Percentiles rank a stretch among this genome's conserved stretches.
These are phyloP conservation scores for Serinus canaria DNA, from an alignment of 2,113 vertebrate species.

Conservation along the genomic window DNA sequence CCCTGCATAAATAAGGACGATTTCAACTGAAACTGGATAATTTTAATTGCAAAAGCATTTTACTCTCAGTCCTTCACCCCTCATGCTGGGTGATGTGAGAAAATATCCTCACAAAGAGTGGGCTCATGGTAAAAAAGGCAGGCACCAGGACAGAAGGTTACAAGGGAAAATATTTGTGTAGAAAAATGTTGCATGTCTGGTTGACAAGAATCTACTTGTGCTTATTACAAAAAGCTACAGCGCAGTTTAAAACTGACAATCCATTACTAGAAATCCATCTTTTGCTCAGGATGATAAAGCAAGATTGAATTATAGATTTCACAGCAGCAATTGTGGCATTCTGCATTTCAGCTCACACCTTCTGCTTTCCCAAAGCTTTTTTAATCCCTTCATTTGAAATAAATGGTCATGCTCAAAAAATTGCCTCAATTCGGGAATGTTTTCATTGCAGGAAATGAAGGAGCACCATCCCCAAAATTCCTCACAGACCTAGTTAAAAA, in stretches of 20 bases:
- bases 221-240: conserved; percentile 21
- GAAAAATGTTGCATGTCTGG: neutral
- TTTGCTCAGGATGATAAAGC: conserved; percentile 52
- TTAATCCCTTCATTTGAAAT: conserved; percentile 52
- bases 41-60: conserved; percentile 30
- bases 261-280: conserved; percentile 47
- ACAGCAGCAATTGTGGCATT: neutral
- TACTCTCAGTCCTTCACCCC: neutral
- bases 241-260: conserved; percentile 26
- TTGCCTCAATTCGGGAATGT: neutral
- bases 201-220: conserved; percentile 38
- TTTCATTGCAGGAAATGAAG: neutral
- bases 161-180: neutral
- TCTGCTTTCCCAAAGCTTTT: conserved; percentile 39
- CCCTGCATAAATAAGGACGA: neutral
- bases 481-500: neutral
- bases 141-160: neutral
- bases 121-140: neutral
- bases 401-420: conserved; percentile 35
- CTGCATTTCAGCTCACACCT: neutral
- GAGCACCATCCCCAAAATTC: neutral
- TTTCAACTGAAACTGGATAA: neutral
- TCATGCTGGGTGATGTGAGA: neutral
- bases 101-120: neutral
- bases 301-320: conserved; percentile 65